Base-by-base conservation (phyloP, 1,140 invertebrate species). In the Solenopsis invicta region DNA sequence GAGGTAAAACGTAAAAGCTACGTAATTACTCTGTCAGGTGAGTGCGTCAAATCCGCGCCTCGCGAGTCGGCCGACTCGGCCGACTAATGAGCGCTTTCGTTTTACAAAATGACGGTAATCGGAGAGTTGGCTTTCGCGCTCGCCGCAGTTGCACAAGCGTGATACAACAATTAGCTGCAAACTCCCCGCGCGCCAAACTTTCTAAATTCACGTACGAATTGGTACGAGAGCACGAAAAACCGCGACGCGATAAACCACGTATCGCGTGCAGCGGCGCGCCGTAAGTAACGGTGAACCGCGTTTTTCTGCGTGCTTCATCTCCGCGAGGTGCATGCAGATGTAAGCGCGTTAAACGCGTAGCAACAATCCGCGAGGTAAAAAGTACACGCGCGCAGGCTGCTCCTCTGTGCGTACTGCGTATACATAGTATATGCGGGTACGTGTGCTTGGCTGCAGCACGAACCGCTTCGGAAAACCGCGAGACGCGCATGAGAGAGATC, bases 131-230 rank as follows among this genome's bases (percentile, higher is more conserved):
- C 76, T 86, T 86, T 86, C 64, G 45, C 85, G 66, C 41, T 37
- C 48, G 34, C 12, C 21, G 66, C 66, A 50, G 71, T 87, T 87
- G 69, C 80, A 84, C 80, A 87, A 87, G 59, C 62, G 50, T 62
- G 37, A 48, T 37, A 48, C 69, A 87, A 87, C 80, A 87, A 87
- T 87, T 87, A 87, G 52, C 67, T 75, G 61, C 80, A 85, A 84
- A 29, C 29, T 41, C 8, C 80, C 34, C 12, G 72, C 69, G 54
- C n/a, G 50, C 21, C 34, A 56, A 59, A 87, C 86, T 87, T 87
- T 87, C 86, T 87, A 84, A 85, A 75, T 87, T 87, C 80, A 85
- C 59, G 69, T 82, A 84, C 72, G 86, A 87, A 87, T 87, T 85
- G 52, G 80, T 50, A 24, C n/a, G 66, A 71, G 45, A 82, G 80